A percentile compares a stretch with the other conserved stretches of the same genome.
Conservation (phyloP, 2,113 vertebrate genomes). For the Scartelaos histophorus region DNA sequence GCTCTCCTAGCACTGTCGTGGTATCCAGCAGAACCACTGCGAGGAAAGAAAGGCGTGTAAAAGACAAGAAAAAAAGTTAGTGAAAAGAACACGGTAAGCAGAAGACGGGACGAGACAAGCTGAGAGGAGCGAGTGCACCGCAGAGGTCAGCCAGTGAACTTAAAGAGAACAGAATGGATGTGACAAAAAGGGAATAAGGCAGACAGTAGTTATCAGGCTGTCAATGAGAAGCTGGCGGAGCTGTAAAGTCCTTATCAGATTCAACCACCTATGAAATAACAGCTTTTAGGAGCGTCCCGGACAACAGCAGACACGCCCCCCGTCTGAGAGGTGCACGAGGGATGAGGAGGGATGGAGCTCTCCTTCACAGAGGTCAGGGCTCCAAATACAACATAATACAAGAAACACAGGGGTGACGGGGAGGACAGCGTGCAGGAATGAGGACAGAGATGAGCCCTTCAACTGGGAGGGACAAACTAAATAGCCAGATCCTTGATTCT, state of each 20-base stretch:
- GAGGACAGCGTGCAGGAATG: neutral
- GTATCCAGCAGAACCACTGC: slow-evolving; percentile 95
- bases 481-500: neutral
- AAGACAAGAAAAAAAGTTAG: slow-evolving; percentile 32
- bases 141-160: slow-evolving; percentile 46
- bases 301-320: slow-evolving; percentile 40
- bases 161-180: slow-evolving; percentile 60
- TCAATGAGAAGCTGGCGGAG: slow-evolving; percentile 55
- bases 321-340: slow-evolving; percentile 35
- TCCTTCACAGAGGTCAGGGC: slow-evolving; percentile 53
- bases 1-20: slow-evolving; percentile 88
- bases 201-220: slow-evolving; percentile 71
- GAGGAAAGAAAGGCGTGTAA: slow-evolving; percentile 31
- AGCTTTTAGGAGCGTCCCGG: slow-evolving; percentile 56
- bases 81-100: slow-evolving; percentile 16
- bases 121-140: slow-evolving; percentile 3
- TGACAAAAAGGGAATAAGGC: slow-evolving; percentile 58
- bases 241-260: slow-evolving; percentile 58
- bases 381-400: slow-evolving; percentile 32
- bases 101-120: slow-evolving; percentile 35
- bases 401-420: neutral
- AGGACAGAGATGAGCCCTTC: neutral
- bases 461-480: neutral
- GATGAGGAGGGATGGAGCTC: slow-evolving; percentile 48
- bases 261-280: slow-evolving; percentile 73